These are phyloP conservation scores for Tretioscincus oriximinensis DNA, from an alignment of 2,113 vertebrate genomes.

Conservation along the genomic window DNA sequence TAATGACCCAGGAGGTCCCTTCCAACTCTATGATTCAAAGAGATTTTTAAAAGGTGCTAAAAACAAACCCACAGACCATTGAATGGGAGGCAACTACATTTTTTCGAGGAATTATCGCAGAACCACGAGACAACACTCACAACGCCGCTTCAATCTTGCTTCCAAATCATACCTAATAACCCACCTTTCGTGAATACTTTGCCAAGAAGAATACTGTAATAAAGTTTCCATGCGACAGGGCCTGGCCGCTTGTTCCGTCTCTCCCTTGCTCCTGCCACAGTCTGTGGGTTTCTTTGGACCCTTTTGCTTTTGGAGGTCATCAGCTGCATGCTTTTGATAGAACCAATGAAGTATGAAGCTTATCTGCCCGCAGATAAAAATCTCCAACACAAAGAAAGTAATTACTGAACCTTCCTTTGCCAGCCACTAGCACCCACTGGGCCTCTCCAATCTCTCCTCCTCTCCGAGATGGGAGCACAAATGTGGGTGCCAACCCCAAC, in stretches of 20 bases:
- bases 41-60: too few relatives aligned
- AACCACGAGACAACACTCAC: not conserved
- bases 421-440: conserved; percentile 30
- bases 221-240: not conserved
- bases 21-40: too few relatives aligned
- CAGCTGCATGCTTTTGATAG: conserved; percentile 12
- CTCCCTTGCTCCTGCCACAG: conserved; percentile 49
- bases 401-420: conserved; percentile 33
- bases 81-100: not conserved
- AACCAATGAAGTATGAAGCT: conserved; percentile 33
- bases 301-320: conserved; percentile 36
- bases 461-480: not conserved
- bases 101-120: not conserved
- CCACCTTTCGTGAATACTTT: not conserved
- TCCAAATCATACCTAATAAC: not conserved
- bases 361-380: conserved; percentile 23
- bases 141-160: not conserved
- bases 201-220: not conserved
- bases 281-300: conserved; percentile 55
- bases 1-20: too few relatives aligned
- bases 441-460: not conserved
- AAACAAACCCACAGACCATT: not conserved
- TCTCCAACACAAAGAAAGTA: conserved; percentile 35
- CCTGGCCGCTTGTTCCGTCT: conserved; percentile 46
- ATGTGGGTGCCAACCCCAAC: not conserved